A percentile compares a stretch with the other conserved stretches of the same genome.
phyloP scores from a whole-genome alignment of 1,140 invertebrate genomes.

The Catajapyx aquilonaris region DNA sequence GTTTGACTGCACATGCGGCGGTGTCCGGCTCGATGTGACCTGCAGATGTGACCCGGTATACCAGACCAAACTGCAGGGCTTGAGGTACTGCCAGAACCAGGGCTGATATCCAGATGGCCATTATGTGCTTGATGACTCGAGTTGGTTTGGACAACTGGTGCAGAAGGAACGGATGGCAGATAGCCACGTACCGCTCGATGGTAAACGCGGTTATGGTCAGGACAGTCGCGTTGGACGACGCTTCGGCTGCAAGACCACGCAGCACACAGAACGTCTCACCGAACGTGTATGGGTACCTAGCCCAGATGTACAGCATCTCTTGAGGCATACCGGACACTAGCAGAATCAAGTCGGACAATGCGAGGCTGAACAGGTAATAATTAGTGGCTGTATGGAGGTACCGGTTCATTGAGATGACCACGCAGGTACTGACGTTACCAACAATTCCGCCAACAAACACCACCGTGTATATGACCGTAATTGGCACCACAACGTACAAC shows the following conservation, averaged over 20 bases:
- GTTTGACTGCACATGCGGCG: constrained; percentile 3
- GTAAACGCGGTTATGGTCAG: constrained; percentile 86
- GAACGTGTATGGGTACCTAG: constrained; percentile 71
- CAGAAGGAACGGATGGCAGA: constrained; percentile 37
- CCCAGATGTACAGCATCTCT: constrained; percentile 74
- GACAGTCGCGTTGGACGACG: constrained; percentile 80
- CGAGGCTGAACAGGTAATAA: constrained; percentile 30
- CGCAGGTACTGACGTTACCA: constrained; percentile 32
- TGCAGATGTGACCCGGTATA: constrained; percentile 3
- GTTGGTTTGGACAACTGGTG: constrained; percentile 26
- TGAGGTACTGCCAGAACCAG: constrained; percentile 49
- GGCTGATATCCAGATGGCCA: constrained; percentile 33
- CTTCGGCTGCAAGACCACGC: constrained; percentile 64
- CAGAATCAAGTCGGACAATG: not conserved
- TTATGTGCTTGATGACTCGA: constrained; percentile 34
- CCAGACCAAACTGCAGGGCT: constrained; percentile 24
- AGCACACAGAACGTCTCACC: constrained; percentile 67
- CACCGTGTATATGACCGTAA: constrained; percentile 22
- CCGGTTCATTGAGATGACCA: constrained; percentile 24
- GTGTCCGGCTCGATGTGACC: not conserved
- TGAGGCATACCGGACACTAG: constrained; percentile 31
- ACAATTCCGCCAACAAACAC: constrained; percentile 30
- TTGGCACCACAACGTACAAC: constrained; percentile 15
- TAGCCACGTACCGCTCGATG: constrained; percentile 44
- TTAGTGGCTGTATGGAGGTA: constrained; percentile 24